A percentile compares a stretch with the other conserved stretches of the same genome.
Conservation (phyloP, 2,888 invertebrate genomes). For the Rhagonycha lutea region DNA sequence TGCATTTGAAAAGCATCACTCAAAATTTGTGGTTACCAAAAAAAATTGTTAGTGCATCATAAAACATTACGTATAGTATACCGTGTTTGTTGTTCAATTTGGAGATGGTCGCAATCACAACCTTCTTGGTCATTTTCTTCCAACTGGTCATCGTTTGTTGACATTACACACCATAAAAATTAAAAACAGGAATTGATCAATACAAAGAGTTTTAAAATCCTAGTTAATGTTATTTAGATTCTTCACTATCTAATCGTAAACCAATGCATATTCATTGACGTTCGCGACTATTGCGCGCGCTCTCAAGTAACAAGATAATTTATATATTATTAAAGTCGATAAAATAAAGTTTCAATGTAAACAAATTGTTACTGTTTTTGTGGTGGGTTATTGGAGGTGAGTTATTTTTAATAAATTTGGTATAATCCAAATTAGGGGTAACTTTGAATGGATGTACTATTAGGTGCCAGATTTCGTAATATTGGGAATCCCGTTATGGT, state of each 20-base stretch:
- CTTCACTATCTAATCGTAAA: not conserved
- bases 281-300: not conserved
- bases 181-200: not conserved
- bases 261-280: not conserved
- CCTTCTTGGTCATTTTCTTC: not conserved
- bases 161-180: not conserved
- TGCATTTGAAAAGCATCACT: not conserved
- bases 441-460: no score
- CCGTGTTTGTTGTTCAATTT: not conserved
- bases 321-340: not conserved
- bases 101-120: not conserved
- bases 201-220: not conserved
- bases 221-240: not conserved
- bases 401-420: no score
- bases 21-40: not conserved
- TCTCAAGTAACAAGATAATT: not conserved
- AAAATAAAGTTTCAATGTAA: not conserved
- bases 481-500: no score
- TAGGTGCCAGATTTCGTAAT: no score
- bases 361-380: not conserved
- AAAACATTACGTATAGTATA: not conserved
- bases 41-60: not conserved
- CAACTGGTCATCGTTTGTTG: not conserved
- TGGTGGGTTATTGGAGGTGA: not conserved
- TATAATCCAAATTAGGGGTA: no score